These are phyloP conservation scores for Hyalella azteca DNA, from an alignment of 2,888 invertebrate species.

Conservation along the genomic window DNA sequence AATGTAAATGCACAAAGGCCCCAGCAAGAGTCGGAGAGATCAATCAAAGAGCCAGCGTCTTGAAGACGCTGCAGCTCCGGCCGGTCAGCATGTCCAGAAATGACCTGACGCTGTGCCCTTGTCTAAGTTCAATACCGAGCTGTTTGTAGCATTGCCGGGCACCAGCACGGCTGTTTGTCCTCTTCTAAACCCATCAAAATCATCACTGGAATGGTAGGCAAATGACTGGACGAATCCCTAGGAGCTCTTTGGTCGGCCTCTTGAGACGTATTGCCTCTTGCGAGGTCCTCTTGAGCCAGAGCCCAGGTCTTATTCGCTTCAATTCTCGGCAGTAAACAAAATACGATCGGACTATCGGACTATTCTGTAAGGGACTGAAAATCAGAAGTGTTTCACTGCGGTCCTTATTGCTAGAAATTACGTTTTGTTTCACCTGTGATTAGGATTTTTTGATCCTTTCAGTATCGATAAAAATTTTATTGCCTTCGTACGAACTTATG, in stretches of 20 bases:
- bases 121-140: not conserved
- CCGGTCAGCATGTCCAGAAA: slow-evolving; percentile 12
- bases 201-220: slow-evolving; percentile 27
- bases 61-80: slow-evolving; percentile 9
- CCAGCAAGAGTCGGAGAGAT: not conserved
- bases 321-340: not conserved
- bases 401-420: too few species aligned
- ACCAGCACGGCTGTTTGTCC: slow-evolving; percentile 11
- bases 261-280: slow-evolving; percentile 20
- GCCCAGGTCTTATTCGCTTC: not conserved
- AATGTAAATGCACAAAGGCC: not conserved
- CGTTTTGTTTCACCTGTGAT: too few species aligned
- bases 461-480: too few species aligned
- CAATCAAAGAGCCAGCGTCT: slow-evolving; percentile 14
- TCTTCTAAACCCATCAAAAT: slow-evolving; percentile 28
- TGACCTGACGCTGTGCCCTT: slow-evolving; percentile 8
- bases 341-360: too few species aligned
- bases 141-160: slow-evolving; percentile 33
- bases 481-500: too few species aligned
- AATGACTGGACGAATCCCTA: slow-evolving; percentile 25
- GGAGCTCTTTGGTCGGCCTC: slow-evolving; percentile 24
- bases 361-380: too few species aligned
- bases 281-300: not conserved
- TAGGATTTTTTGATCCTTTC: too few species aligned
- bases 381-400: too few species aligned